These are phyloP conservation scores for Bucorvus abyssinicus DNA, from an alignment of 2,797 vertebrate species.

Conservation along the genomic window DNA sequence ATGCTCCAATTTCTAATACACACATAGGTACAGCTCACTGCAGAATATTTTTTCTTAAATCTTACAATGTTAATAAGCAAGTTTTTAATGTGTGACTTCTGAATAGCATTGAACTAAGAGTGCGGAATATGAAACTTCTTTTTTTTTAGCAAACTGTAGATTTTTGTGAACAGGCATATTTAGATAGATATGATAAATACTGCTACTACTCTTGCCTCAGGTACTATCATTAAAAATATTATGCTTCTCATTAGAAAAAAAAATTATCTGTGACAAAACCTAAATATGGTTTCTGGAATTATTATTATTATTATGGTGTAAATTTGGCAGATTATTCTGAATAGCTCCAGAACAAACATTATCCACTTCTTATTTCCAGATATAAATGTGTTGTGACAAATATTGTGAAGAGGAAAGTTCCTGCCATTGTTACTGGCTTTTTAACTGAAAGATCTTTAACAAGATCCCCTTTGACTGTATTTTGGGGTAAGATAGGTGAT, in stretches of 20 bases:
- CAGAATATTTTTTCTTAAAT: not conserved
- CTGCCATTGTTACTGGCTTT: not conserved
- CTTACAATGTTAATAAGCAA: not conserved
- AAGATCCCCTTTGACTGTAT: not conserved
- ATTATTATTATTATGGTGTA: no score
- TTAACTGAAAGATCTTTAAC: not conserved
- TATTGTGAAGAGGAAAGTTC: not conserved
- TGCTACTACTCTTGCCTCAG: not conserved
- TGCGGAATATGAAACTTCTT: not conserved
- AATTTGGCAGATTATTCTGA: not conserved
- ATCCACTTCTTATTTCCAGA: not conserved
- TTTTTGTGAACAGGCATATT: not conserved
- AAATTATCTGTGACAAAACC: not conserved
- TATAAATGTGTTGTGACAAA: not conserved
- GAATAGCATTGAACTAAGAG: not conserved
- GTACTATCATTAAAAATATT: not conserved
- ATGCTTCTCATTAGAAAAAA: not conserved
- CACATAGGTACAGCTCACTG: not conserved
- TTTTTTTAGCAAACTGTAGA: not conserved
- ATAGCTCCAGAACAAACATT: not conserved
- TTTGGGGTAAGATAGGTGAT: not conserved
- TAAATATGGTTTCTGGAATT: not conserved
- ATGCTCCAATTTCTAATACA: not conserved
- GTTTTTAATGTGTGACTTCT: not conserved
- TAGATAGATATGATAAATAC: not conserved